Evolutionary conservation across 2,113 vertebrate species (phyloP), one percentile per base, ranked within the genome.

Genomic region (Oostethus manadensis): DNA sequence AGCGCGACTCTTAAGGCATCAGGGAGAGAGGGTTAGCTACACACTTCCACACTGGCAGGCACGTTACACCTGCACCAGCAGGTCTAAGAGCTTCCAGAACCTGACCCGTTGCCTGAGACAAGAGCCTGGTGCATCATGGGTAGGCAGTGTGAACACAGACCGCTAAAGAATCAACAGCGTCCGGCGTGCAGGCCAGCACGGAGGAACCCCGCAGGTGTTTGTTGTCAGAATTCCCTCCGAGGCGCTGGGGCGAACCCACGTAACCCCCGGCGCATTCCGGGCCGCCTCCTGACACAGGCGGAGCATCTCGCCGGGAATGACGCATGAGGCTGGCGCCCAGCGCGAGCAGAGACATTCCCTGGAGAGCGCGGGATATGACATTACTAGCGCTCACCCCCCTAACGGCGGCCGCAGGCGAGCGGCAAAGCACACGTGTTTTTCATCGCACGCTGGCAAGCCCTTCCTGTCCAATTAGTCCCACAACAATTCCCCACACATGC

Each of bases 321-420:
- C 83, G 84, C 82, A 84, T 82, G 73, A 69, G 60, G 55, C 3
- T 51, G 60, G 64, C 9, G 57, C 78, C 76, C 76, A 71, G 73
- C 82, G 79, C 73, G 71, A 85, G 85, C 85, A 86, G 88, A 84
- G 83, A 88, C 88, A 88, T 90, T 90, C 88, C 84, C 87, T 78
- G 66, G 83, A 84, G 83, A 80, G 82, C 51, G 62, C 74, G 45
- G 78, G 71, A 73, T 78, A 83, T 86, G 82, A 78, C 84, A 82
- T 88, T 88, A 85, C 81, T 82, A 78, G 70, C 62, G 29, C 54
- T 23, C 59, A 35, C 15, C 15, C 48, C 7, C 11, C 10, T 14
- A 10, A 42, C 4, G 11, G 38, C 38, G 11, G 38, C 38, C 11
- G 38, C 17, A 35, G 33, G 33, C 10, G 10, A n/a, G n/a, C n/a